Base-by-base conservation (phyloP, 2,888 invertebrate species). In the Trissolcus japonicus region DNA sequence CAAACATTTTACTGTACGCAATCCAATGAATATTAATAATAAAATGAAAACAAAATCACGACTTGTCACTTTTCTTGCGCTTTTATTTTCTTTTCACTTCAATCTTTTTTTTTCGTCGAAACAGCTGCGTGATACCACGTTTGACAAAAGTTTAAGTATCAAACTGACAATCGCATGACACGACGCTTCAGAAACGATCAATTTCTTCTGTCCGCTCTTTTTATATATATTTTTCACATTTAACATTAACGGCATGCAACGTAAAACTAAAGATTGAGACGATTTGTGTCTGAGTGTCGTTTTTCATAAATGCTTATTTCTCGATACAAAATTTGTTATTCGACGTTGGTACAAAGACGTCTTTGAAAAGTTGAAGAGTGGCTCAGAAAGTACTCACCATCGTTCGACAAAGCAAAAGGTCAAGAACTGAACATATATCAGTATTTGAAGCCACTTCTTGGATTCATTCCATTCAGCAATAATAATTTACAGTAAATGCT, bases 11-110 rank as follows among this genome's bases (percentile, higher is more conserved):
- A 74, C 48, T 78, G 78, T 78, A 78, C 46, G 71, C 78, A 78
- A 78, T 74, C 74, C 66, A 74, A 66, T 78, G 50, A 69, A 78
- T 78, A 78, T 74, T 78, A 78, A 74, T 78, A 78, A 78, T 78
- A 78, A 78, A 78, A 78, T 74, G 25, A 62, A 46, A 78, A 78
- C 68, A 68, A 16, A 60, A 59, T 54, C 67, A 25, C 35, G 6
- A 2, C 35, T 35, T 35, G 0, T 35, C 35, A 35, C 11, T 35
- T 6, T 35, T 35, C 35, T 35, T 35, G 35, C 35, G 9, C 11
- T 35, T 35, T 35, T 35, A 11, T 35, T 11, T 35, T 35, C 51
- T 35, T 56, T 35, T 7, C 19, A 40, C 48, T 9, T 57, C 21
- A 21, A 25, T 60, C 21, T 43, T 13, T 46, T 7, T 43, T 29